Base-by-base conservation (phyloP, 2,113 vertebrate genomes). In the Chionomys nivalis region DNA sequence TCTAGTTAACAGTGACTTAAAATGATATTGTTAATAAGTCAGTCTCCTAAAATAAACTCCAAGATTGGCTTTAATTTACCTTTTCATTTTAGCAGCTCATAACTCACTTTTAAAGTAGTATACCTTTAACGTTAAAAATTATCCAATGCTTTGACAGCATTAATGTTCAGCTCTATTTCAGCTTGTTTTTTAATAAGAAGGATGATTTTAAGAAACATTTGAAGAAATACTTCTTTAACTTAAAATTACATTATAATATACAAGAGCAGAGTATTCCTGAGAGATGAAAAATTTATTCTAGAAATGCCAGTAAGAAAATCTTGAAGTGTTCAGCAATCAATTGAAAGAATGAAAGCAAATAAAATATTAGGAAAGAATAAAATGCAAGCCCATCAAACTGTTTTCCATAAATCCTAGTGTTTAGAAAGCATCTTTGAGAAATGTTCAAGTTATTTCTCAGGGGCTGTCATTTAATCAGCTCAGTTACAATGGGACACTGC, bases 111-210 rank as follows among this genome's bases (percentile, higher is more conserved):
- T 52, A 75, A 93, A 87, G 65, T 2, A 87, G 77, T 78, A 61
- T 66, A 83, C 47, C 83, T 66, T 90, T 76, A 47, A 81, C 31
- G 91, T 81, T 36, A 89, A 85, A 94, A 86, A 78, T 94, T 68
- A 76, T 75, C 12, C 70, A 39, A 31, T 92, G 28, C 47, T 90
- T 96, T 86, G 49, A 88, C 2, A 96, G 61, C 3, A 91, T 77
- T 92, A 47, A 14, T 58, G 76, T 85, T n/a, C 66, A 65, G 24
- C 79, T 92, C 17, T 44, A 83, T 2, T 3, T 75, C 6, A 36
- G 19, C 39, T 90, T 65, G 36, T 90, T 76, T 89, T 92, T 93
- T 93, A 91, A 83, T 90, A 47, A 91, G 7, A 81, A 65, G 85
- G 16, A 6, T 79, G 4, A 72, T 93, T 87, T 86, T 52, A 87